phyloP scores from a whole-genome alignment of 2,113 vertebrate species.

The Hyperoodon ampullatus region DNA sequence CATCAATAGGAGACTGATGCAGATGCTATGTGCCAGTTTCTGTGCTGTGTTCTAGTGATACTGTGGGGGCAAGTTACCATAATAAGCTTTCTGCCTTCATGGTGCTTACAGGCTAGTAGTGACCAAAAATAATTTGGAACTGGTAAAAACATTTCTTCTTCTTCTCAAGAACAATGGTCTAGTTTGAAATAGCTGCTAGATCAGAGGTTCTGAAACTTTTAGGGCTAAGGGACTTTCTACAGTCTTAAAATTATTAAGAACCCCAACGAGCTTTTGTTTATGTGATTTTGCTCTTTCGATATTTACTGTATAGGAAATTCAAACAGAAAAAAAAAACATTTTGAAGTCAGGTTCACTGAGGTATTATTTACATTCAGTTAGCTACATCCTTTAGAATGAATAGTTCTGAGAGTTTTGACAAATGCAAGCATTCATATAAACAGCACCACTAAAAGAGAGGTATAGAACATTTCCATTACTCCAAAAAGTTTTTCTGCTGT shows the following conservation, averaged over 20 bases:
- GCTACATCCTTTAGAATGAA: neutral
- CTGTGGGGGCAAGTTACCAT: neutral
- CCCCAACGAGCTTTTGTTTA: neutral
- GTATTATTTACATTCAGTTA: neutral
- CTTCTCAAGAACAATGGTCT: neutral
- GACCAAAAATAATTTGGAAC: neutral
- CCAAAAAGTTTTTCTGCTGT: neutral
- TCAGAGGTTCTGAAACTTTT: neutral
- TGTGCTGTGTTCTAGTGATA: neutral
- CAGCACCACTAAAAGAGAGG: neutral
- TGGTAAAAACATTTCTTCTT: neutral
- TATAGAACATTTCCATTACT: neutral
- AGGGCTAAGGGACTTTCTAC: neutral
- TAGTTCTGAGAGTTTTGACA: neutral
- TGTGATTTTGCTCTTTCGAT: neutral
- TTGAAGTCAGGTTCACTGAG: neutral
- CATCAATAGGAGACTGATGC: neutral
- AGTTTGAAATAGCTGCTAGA: neutral
- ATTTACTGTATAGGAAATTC: neutral
- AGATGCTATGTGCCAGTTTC: neutral
- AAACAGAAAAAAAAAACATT: neutral
- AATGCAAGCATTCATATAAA: neutral
- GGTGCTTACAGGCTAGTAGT: neutral
- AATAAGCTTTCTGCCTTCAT: neutral
- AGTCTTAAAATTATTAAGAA: neutral